Evolutionary conservation across 2,797 vertebrate species (phyloP).

Genomic region (Mus minutoides): DNA sequence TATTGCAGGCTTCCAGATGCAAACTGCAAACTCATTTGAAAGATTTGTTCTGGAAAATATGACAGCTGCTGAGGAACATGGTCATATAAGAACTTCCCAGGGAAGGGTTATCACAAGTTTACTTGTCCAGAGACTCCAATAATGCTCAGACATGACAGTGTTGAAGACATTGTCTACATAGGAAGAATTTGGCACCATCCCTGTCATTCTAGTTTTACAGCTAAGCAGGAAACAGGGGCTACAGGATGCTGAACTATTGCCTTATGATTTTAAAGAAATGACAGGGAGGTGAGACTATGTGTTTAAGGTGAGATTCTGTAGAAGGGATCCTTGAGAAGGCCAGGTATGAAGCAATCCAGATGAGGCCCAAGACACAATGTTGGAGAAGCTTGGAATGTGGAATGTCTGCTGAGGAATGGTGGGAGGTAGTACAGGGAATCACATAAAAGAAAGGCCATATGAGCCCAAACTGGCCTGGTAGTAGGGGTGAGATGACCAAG

Average conservation of each 20-base stretch:
- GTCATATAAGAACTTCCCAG: background rate
- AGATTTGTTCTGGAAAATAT: background rate
- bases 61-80: background rate
- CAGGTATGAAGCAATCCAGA: background rate
- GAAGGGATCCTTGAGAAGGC: background rate
- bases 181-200: background rate
- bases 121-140: background rate
- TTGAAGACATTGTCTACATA: background rate
- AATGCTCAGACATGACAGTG: background rate
- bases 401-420: background rate
- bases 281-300: background rate
- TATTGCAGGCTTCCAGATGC: too few species aligned
- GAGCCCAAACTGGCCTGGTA: background rate
- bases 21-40: background rate
- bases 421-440: background rate
- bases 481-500: background rate
- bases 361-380: background rate
- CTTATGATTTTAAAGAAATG: background rate
- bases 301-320: background rate
- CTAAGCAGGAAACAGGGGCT: accelerated
- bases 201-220: background rate
- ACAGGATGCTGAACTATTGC: background rate
- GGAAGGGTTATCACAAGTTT: background rate
- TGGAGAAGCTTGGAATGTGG: background rate
- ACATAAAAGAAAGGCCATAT: background rate